Conservation (phyloP, 2,797 vertebrate genomes). For the Brachymystax lenok region DNA sequence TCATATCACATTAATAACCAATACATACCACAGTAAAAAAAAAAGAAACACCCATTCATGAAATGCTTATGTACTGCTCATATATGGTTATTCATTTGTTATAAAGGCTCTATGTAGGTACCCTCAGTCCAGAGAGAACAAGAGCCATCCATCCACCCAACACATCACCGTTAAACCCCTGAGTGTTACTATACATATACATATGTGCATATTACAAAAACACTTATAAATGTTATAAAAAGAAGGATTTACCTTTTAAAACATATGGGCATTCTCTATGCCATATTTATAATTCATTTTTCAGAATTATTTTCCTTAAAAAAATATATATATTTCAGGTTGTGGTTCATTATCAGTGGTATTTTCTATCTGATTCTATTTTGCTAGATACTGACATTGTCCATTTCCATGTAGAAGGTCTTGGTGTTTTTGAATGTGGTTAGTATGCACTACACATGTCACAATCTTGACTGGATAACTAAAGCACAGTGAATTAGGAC, state of each 20-base stretch:
- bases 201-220: slow-evolving; percentile 34
- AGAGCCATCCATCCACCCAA: slow-evolving; percentile 35
- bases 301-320: slow-evolving; percentile 23
- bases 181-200: slow-evolving; percentile 20
- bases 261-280: slow-evolving; percentile 62
- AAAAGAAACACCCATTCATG: slow-evolving; percentile 30
- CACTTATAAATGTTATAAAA: slow-evolving; percentile 39
- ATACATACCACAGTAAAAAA: neutral
- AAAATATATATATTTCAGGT: slow-evolving; percentile 5
- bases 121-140: neutral
- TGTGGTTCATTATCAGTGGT: slow-evolving; percentile 16
- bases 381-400: slow-evolving; percentile 30
- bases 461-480: slow-evolving; percentile 41
- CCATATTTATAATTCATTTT: slow-evolving; percentile 26
- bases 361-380: slow-evolving; percentile 47
- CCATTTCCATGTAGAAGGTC: slow-evolving; percentile 31
- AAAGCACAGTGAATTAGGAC: slow-evolving; percentile 68
- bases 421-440: slow-evolving; percentile 34
- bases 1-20: neutral
- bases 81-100: neutral
- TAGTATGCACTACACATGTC: slow-evolving; percentile 42
- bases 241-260: slow-evolving; percentile 62
- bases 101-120: neutral
- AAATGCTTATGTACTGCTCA: neutral
- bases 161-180: slow-evolving; percentile 27